A percentile compares a stretch with the other conserved stretches of the same genome.
phyloP scores from a whole-genome alignment of 2,797 vertebrate genomes.

The Neosilurus hyrtlii region DNA sequence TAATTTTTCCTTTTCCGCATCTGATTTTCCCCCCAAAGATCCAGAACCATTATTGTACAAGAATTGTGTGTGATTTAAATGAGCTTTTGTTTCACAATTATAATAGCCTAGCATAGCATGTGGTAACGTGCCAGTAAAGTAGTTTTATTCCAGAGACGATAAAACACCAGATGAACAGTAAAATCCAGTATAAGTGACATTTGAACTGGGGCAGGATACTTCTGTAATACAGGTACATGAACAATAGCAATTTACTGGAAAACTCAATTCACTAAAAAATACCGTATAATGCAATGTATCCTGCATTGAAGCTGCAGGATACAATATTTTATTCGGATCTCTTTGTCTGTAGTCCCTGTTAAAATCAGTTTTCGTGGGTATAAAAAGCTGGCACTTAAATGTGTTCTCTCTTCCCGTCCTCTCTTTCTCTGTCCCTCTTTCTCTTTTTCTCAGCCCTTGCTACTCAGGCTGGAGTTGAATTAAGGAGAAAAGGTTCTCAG shows the following conservation, averaged over 20 bases:
- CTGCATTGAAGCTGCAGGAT: conserved; percentile 1
- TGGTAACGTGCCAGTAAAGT: not conserved
- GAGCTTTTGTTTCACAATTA: not conserved
- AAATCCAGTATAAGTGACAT: not conserved
- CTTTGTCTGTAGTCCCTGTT: conserved; percentile 58
- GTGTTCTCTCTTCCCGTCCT: conserved; percentile 1
- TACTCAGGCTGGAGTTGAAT: conserved; percentile 81
- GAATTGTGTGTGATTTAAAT: not conserved
- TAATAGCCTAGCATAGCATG: not conserved
- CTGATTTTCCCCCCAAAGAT: not conserved
- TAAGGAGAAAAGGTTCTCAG: conserved; percentile 85
- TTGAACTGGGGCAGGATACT: not conserved
- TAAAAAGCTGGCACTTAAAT: conserved; percentile 34
- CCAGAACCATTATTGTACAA: conserved; percentile 3
- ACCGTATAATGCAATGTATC: not conserved
- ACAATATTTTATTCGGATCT: conserved; percentile 30
- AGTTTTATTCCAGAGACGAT: not conserved
- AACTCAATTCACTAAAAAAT: not conserved
- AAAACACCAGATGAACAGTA: not conserved
- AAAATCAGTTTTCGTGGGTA: not conserved
- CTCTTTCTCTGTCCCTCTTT: conserved; percentile 24
- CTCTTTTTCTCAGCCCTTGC: conserved; percentile 79
- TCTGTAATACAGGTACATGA: not conserved
- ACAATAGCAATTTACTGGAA: not conserved
- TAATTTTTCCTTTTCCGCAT: not conserved